Base-by-base conservation (phyloP, 2,888 invertebrate species). In the Tridacna crocea region DNA sequence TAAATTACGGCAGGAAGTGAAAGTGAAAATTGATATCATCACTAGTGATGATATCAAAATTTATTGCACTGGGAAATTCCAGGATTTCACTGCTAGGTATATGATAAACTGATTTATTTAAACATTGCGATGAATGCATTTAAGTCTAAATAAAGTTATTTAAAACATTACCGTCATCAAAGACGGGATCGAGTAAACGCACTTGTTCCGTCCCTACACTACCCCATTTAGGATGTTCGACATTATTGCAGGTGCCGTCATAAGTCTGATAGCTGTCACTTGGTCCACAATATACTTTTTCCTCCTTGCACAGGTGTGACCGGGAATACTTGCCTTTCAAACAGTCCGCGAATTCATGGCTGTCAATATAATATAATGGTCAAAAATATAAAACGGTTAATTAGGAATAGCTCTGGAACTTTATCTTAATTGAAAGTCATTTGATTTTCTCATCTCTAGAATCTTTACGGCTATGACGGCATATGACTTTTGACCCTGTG, bases 201-300 rank as follows among this genome's bases (percentile, higher is more conserved):
- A n/a, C 15, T 51, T 70, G 70, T 24, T 22, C 51, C 11, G n/a
- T 11, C 24, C 70, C 70, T 0, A 70, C 26, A 51, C 70, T 70
- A 3, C 70, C 70, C 51, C 51, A 70, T 26, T 15, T 12, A 22
- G 70, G 70, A 51, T 70, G 22, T 24, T n/a, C 13, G 19, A 70
- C 12, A 26, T 70, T 70, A 24, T 70, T 70, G 70, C 70, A 70
- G 10, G 51, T 70, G 0, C 70, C 70, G n/a, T 70, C 70, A 22
- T 51, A 70, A 15, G 47, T 70, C 8, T 22, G 22, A n/a, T 51
- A 70, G 24, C 24, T 51, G 24, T 70, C 24, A n/a, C 22, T 24
- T 15, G 22, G 24, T 8, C 47, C 51, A 70, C 70, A 70, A 51
- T n/a, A 15, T 15, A 13, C 13, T 0, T 8, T 10, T 6, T 15